Evolutionary conservation across 2,113 vertebrate genomes (phyloP).

Genomic region (Puma concolor): DNA sequence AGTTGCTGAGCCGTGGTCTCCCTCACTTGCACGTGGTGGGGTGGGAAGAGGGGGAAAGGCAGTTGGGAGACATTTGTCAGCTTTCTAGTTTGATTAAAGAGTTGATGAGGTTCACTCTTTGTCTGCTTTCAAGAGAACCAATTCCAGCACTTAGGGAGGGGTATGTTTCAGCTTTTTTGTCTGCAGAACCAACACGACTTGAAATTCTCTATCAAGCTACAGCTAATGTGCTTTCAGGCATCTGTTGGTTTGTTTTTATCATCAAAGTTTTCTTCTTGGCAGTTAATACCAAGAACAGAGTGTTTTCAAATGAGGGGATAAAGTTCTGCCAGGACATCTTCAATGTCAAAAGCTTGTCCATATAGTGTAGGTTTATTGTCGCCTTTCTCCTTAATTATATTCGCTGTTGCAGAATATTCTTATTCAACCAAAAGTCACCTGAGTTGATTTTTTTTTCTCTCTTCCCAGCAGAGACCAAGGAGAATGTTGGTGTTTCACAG

Average conservation of each 20-base stretch:
- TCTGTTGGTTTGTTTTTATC: slow-evolving; percentile 46
- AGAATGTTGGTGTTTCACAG: neutral
- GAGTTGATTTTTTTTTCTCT: neutral
- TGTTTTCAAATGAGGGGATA: slow-evolving; percentile 13
- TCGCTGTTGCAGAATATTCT: slow-evolving; percentile 58
- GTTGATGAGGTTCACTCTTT: neutral
- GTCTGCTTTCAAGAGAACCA: slow-evolving; percentile 28
- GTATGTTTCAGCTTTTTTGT: neutral
- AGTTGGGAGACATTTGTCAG: neutral
- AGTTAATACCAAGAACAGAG: slow-evolving; percentile 9
- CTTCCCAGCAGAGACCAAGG: slow-evolving; percentile 47
- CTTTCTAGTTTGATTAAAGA: slow-evolving; percentile 48
- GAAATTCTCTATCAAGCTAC: slow-evolving; percentile 35
- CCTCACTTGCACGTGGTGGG: neutral
- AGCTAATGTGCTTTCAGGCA: neutral
- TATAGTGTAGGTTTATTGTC: neutral
- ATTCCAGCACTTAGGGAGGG: neutral
- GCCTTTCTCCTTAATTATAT: slow-evolving; percentile 61
- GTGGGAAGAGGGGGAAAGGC: neutral
- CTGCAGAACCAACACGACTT: neutral
- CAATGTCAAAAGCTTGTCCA: neutral
- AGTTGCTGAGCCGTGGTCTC: neutral
- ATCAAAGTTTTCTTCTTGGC: slow-evolving; percentile 56
- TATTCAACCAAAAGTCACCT: slow-evolving; percentile 53
- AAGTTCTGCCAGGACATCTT: slow-evolving; percentile 38